These are phyloP conservation scores for Phymorhynchus buccinoides DNA, from an alignment of 1,140 invertebrate species.

Conservation along the genomic window DNA sequence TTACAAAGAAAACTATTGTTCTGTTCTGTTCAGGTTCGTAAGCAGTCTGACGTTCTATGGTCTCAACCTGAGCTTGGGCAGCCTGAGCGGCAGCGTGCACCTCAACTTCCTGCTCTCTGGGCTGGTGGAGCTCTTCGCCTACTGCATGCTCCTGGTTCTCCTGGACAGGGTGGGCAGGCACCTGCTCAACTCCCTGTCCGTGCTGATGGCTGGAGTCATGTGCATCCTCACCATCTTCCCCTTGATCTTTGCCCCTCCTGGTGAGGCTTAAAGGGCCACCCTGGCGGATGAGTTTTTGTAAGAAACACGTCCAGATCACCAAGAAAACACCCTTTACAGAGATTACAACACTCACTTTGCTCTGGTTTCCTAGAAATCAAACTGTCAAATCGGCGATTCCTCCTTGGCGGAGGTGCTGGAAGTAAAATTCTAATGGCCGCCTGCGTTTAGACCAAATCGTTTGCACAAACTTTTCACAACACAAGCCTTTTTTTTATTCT, in stretches of 20 bases:
- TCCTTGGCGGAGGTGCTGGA: too few species aligned
- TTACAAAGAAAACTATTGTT: too few species aligned
- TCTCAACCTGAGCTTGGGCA: slow-evolving; percentile 76
- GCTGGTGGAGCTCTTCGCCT: slow-evolving; percentile 84
- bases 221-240: slow-evolving; percentile 60
- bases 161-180: slow-evolving; percentile 57
- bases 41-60: slow-evolving; percentile 77
- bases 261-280: slow-evolving; percentile 42
- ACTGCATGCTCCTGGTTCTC: slow-evolving; percentile 77
- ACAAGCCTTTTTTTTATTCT: too few species aligned
- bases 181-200: slow-evolving; percentile 47
- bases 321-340: too few species aligned
- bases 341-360: too few species aligned
- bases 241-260: slow-evolving; percentile 48
- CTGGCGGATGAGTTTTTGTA: too few species aligned
- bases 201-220: slow-evolving; percentile 59
- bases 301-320: too few species aligned
- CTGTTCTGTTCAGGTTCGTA: slow-evolving; percentile 83
- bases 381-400: too few species aligned
- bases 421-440: too few species aligned
- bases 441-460: too few species aligned
- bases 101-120: slow-evolving; percentile 72
- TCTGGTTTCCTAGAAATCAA: too few species aligned
- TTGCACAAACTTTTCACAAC: too few species aligned
- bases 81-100: slow-evolving; percentile 60